Percentiles rank a stretch among this genome's conserved stretches.
Conservation (phyloP, 37 sponge, comb jelly and placozoan species). For the Oopsacas minuta region DNA sequence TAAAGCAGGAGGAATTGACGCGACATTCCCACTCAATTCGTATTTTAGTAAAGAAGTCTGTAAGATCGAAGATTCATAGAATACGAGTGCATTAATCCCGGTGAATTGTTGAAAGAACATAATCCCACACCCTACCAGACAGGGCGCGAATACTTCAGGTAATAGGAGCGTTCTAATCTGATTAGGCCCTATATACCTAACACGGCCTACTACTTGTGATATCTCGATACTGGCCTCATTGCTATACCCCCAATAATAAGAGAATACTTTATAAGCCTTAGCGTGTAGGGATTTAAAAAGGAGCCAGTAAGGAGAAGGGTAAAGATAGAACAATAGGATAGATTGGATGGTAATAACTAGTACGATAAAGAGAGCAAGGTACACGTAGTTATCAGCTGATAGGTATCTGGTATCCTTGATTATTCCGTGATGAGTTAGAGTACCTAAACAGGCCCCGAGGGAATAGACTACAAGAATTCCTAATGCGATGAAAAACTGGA, state of each 20-base stretch:
- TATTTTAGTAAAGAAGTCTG: neutral
- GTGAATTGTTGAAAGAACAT: constrained; percentile 40
- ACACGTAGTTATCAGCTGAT: neutral
- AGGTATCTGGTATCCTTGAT: neutral
- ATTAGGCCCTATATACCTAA: neutral
- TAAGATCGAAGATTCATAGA: constrained; percentile 29
- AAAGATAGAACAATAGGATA: neutral
- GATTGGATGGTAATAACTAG: neutral
- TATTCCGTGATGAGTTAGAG: neutral
- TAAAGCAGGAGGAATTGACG: constrained; percentile 22
- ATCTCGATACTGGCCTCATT: neutral
- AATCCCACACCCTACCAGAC: constrained; percentile 12
- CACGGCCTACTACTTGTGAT: neutral
- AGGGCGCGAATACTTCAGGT: neutral
- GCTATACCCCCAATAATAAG: constrained; percentile 1
- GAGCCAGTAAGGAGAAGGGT: constrained; percentile 6
- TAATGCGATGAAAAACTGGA: constrained; percentile 20
- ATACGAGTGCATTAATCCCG: constrained; percentile 27
- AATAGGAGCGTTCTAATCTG: neutral
- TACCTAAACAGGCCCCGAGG: constrained; percentile 13
- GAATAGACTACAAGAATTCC: constrained; percentile 24
- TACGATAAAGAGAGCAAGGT: neutral
- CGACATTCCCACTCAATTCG: neutral
- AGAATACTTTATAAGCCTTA: neutral
- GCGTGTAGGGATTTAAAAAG: neutral